Base-by-base conservation (phyloP, 2,113 vertebrate species). In the Cathartes aura region DNA sequence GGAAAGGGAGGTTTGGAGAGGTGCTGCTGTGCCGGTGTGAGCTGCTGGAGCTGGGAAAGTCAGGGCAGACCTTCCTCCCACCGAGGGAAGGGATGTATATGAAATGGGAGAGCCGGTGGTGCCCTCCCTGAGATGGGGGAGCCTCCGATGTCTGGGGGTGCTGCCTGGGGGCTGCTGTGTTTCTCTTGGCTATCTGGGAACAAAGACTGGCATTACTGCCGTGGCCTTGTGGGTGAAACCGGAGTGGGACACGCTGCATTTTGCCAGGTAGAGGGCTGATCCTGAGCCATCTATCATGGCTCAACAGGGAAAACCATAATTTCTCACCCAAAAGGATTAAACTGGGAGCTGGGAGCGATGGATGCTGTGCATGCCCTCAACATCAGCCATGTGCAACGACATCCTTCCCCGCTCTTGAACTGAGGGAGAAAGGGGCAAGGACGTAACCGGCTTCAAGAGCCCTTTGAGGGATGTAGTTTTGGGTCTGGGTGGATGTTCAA, bases 201-300 rank as follows among this genome's bases (percentile, higher is more conserved):
- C 45, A 26, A 60, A 68, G 34, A 26, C 8, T 30, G 29, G 43
- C 9, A 34, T 59, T 42, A 60, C 18, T 19, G 32, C 36, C 1
- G 0, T 15, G 32, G 21, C 9, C 16, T 12, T 10, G 2, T 1
- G 12, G 29, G 15, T 67, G n/a, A 58, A 87, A 67, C 12, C 1
- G 1, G 19, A 36, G 24, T 29, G 36, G 55, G 26, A 43, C 3
- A 2, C 0, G 2, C 8, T 32, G 16, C 9, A 5, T 60, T 78
- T 45, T 62, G 64, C 47, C 11, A 7, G 74, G 18, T 14, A 53
- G 5, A 26, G 55, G 21, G 21, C 73, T 53, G 45, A 43, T 15
- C 32, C 20, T 0, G 0, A 32, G 38, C 38, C 14, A 15, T 42
- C 52, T 67, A 7, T 12, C 30, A 36, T 1, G 16, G 21, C 38